Percentiles rank a stretch among this genome's conserved stretches.
phyloP scores from a whole-genome alignment of 2,797 vertebrate species.

The Sebastes dallii region DNA sequence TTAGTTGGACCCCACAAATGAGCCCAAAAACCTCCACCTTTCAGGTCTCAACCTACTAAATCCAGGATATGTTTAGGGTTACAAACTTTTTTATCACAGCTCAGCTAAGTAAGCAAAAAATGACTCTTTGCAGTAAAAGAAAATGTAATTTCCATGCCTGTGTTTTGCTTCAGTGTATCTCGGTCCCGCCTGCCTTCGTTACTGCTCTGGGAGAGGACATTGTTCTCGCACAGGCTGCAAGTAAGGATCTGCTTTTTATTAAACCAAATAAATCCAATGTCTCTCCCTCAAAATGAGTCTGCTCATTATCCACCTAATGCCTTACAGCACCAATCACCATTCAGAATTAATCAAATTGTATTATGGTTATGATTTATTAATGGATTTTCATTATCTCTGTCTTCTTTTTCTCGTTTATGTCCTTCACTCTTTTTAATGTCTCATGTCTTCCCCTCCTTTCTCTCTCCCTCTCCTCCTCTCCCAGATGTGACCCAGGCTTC shows the following conservation, averaged over 20 bases:
- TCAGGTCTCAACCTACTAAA: neutral
- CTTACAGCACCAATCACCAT: conserved; percentile 50
- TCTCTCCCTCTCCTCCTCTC: neutral
- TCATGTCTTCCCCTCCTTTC: neutral
- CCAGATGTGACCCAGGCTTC: conserved; percentile 95
- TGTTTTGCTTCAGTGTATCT: conserved; percentile 88
- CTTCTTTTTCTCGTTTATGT: conserved; percentile 26
- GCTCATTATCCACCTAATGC: conserved; percentile 39
- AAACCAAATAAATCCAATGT: conserved; percentile 56
- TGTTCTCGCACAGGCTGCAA: conserved; percentile 97
- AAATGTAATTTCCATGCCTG: neutral
- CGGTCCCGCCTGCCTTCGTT: conserved; percentile 94
- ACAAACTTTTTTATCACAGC: neutral
- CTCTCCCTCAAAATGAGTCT: conserved; percentile 38
- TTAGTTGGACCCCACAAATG: neutral
- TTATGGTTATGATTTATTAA: conserved; percentile 62
- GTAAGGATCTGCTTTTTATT: conserved; percentile 82
- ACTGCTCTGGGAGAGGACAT: conserved; percentile 96
- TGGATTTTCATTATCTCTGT: conserved; percentile 48
- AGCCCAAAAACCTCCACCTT: neutral
- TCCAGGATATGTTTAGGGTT: neutral
- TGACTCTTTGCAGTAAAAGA: neutral
- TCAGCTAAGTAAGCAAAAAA: neutral
- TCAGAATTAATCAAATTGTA: conserved; percentile 50
- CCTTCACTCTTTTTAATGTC: conserved; percentile 7